These are phyloP conservation scores for Chaetodon auriga DNA, from an alignment of 2,113 vertebrate species.

Conservation along the genomic window DNA sequence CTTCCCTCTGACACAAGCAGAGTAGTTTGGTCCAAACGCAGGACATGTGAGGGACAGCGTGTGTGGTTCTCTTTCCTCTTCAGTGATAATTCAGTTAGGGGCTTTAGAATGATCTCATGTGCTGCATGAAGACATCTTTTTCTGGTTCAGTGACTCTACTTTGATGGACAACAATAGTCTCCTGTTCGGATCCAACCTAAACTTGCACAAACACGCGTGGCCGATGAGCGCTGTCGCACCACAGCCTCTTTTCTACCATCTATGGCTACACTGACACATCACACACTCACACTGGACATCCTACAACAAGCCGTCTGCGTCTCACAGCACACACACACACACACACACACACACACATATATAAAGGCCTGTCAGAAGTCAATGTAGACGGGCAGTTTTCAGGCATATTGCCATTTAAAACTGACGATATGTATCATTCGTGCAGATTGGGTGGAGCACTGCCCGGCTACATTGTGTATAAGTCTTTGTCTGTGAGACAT, in stretches of 20 bases:
- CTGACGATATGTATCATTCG: not conserved
- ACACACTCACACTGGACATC: not conserved
- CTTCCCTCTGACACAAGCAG: not conserved
- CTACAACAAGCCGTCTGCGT: not conserved
- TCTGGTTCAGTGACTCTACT: constrained; percentile 1
- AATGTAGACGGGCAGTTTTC: constrained; percentile 25
- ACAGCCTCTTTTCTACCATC: not conserved
- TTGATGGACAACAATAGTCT: not conserved
- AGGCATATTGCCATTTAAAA: not conserved
- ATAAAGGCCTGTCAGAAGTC: not conserved
- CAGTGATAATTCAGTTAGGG: not conserved
- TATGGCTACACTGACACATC: not conserved
- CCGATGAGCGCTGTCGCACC: not conserved
- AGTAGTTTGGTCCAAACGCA: not conserved
- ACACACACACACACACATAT: constrained; percentile 16
- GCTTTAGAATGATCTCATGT: not conserved
- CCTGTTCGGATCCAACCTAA: constrained; percentile 8
- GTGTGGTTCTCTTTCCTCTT: not conserved
- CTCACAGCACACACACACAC: not conserved
- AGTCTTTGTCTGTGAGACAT: not conserved
- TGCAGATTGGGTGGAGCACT: not conserved
- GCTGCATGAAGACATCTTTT: not conserved
- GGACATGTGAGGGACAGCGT: not conserved
- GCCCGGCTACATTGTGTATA: constrained; percentile 30
- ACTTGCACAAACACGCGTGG: not conserved